Evolutionary conservation across 2,797 vertebrate species (phyloP).

Genomic region (Borostomias antarcticus): DNA sequence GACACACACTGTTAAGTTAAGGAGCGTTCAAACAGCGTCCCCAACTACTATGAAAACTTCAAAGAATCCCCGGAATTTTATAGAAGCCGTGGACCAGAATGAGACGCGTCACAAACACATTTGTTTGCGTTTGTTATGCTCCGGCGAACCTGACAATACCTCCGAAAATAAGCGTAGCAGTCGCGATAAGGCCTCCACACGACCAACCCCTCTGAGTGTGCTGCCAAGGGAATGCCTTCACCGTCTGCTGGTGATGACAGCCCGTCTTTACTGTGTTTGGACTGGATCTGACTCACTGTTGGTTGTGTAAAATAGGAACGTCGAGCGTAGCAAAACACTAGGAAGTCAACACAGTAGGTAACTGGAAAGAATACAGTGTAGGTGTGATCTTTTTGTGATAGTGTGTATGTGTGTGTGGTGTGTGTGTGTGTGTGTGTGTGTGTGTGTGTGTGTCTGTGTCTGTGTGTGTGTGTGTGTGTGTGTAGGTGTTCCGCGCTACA

Average conservation of each 20-base stretch:
- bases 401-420: slow-evolving; percentile 4
- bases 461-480: slow-evolving; percentile 28
- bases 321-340: slow-evolving; percentile 24
- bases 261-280: slow-evolving; percentile 15
- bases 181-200: slow-evolving; percentile 28
- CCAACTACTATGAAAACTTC: slow-evolving; percentile 26
- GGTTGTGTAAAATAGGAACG: slow-evolving; percentile 19
- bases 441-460: slow-evolving; percentile 21
- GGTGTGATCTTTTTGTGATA: no score
- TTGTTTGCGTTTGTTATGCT: slow-evolving; percentile 32
- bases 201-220: slow-evolving; percentile 6
- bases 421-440: slow-evolving; percentile 13
- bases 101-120: background rate
- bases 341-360: slow-evolving; percentile 20
- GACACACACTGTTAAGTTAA: no score
- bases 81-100: background rate
- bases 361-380: background rate
- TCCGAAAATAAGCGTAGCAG: slow-evolving; percentile 34
- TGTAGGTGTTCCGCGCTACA: background rate
- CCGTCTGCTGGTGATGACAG: slow-evolving; percentile 28
- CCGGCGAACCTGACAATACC: slow-evolving; percentile 46
- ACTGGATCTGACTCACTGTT: background rate
- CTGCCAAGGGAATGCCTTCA: slow-evolving; percentile 19
- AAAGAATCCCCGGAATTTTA: no score
- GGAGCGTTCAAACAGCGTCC: background rate